Evolutionary conservation across 2,113 vertebrate genomes (phyloP), one percentile per base, ranked within the genome.

Genomic region (Lasiurus borealis): DNA sequence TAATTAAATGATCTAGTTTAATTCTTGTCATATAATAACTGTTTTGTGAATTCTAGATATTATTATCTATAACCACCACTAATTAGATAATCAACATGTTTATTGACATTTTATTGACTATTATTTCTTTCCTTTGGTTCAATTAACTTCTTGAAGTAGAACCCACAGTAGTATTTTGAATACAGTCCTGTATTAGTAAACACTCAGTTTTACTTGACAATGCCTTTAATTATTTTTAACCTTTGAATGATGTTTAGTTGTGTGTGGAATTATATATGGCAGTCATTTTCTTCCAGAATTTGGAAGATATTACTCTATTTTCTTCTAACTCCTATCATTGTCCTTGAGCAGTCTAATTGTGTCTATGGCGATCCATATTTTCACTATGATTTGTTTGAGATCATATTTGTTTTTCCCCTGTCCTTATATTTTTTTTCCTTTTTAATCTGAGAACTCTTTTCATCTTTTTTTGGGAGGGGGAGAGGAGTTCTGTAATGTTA

Each of bases 1-100:
- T 90, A 72, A 72, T 92, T 92, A 95, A 86, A 83, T 69, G 29
- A 94, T 11, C 40, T 72, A 16, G 10, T 77, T 90, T 10, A 72
- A 19, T 92, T 40, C 40, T 40, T 82, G 75, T n/a, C 34, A 46
- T 2, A 23, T n/a, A 89, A 69, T 59, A 57, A 71, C 21, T 54
- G 8, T 19, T 81, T 40, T 59, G 71, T 48, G 46, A 90, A 71
- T 54, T 82, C 48, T 86, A 46, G n/a, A 68, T 64, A 3, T 52
- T 66, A 27, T 78, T 78, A n/a, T n/a, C n/a, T n/a, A 62, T 91
- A 54, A 8, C 75, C 82, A 84, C 29, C 68, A 46, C n/a, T 93
- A 46, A 62, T 48, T 90, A 59, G 14, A 52, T 52, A 18, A 52
- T n/a, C 68, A 86, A n/a, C 18, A 44, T 59, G 2, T 94, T 94